Base-by-base conservation (phyloP, 2,888 invertebrate species). In the Neuroscelio doddi region DNA sequence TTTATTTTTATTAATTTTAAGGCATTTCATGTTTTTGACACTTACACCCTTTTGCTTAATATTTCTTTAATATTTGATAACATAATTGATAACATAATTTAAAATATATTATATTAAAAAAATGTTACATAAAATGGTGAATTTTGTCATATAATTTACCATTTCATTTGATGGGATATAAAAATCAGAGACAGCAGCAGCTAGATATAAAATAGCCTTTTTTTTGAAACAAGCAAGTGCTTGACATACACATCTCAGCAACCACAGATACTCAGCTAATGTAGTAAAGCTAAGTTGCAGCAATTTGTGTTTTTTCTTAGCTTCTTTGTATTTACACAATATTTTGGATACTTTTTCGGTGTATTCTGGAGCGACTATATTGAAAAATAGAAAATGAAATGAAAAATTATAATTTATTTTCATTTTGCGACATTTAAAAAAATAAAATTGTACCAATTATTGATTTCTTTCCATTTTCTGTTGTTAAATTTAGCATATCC, bases 111-210 rank as follows among this genome's bases (percentile, higher is more conserved):
- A 4, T 30, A 5, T 30, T 51, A 46, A 51, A 39, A 63, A 38
- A 46, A 36, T 52, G 52, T 39, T 17, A 47, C 5, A 39, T 41
- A 10, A 32, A n/a, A 12, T 63, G 10, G 16, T 41, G 34, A 51
- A 46, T 26, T 27, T 16, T 30, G 9, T 10, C 44, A 10, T 15
- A 39, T 24, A 38, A 58, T 17, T 87, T 85, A 97, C 97, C 92
- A 98, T 93, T 87, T 95, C 89, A 81, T 92, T 91, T 71, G 92
- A 90, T 39, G 98, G 98, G 83, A 99, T 91, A 85, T 98, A 98
- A 87, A 99, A 99, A 87, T 99, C 99, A 0, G 98, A 97, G 0
- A 98, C 99, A 1, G 99, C 99, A 1, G 99, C 99, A 12, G 98
- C 98, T 51, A 99, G 88, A 84, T 96, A 99, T n/a, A 99, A 85